Conservation (phyloP, 2,113 vertebrate genomes). For the Myodes glareolus region DNA sequence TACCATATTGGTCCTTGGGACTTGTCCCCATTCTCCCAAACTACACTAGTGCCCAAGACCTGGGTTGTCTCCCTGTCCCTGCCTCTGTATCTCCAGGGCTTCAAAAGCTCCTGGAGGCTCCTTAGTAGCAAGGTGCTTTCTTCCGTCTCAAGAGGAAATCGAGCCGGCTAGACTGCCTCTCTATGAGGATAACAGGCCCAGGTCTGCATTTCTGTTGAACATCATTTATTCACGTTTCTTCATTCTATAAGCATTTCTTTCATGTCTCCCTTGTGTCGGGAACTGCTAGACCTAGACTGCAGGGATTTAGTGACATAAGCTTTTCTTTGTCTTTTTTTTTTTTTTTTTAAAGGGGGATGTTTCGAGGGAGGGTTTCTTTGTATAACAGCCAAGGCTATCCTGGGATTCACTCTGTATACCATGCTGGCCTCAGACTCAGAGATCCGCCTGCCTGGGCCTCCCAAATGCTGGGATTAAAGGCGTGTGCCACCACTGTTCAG, state of each 20-base stretch:
- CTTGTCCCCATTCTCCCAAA: not conserved
- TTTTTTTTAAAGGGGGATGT: no score
- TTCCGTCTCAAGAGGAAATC: not conserved
- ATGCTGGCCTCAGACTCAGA: not conserved
- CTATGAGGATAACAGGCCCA: not conserved
- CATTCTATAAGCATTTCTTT: not conserved
- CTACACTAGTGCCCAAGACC: not conserved
- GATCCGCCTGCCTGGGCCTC: not conserved
- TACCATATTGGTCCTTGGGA: not conserved
- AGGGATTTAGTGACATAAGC: not conserved
- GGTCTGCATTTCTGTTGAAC: not conserved
- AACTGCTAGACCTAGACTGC: not conserved
- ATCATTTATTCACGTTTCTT: not conserved
- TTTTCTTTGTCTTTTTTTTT: not conserved
- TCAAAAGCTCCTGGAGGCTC: not conserved
- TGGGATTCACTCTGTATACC: not conserved
- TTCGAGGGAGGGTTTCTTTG: not conserved
- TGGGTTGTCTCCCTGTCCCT: not conserved
- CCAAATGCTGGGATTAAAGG: not conserved
- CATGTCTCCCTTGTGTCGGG: not conserved
- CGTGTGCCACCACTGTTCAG: rapidly evolving
- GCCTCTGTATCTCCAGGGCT: not conserved
- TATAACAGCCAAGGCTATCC: not conserved
- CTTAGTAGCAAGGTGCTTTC: not conserved
- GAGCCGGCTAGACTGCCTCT: not conserved